phyloP scores from a whole-genome alignment of 2,888 invertebrate species.

The Pristionchus arcanus region DNA sequence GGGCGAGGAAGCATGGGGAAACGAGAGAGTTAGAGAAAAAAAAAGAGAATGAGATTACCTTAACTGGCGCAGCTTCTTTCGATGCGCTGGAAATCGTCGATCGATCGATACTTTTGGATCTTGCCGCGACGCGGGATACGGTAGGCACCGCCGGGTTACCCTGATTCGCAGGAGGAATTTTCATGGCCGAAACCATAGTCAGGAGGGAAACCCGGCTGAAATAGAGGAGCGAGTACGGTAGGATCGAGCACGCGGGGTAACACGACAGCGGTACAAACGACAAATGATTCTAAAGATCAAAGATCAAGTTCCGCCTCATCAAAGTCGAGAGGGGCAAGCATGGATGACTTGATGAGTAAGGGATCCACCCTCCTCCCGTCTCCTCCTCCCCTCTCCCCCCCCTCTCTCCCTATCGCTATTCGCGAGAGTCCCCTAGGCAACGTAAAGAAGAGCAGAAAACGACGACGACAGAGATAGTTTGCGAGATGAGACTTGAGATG shows the following conservation, averaged over 20 bases:
- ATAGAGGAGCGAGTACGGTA: neutral
- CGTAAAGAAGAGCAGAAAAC: neutral
- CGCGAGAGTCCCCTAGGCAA: neutral
- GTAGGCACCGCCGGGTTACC: neutral
- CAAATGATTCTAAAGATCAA: neutral
- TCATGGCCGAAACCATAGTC: neutral
- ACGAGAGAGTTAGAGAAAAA: no score
- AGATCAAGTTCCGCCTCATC: neutral
- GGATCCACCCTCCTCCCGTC: constrained; percentile 43
- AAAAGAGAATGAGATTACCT: no score
- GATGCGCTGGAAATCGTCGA: neutral
- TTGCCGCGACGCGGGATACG: neutral
- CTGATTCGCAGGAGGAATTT: neutral
- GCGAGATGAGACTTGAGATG: neutral
- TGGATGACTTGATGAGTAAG: neutral
- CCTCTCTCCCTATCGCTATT: no score
- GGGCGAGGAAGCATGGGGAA: no score
- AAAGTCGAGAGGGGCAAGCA: neutral
- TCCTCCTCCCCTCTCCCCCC: neutral
- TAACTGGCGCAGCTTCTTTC: neutral
- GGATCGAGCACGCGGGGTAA: neutral
- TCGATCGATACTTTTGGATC: neutral
- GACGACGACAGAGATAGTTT: neutral
- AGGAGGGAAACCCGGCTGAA: neutral
- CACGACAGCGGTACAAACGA: neutral